These are phyloP conservation scores for Eupristina koningsbergeri DNA, from an alignment of 1,140 invertebrate species.

Conservation along the genomic window DNA sequence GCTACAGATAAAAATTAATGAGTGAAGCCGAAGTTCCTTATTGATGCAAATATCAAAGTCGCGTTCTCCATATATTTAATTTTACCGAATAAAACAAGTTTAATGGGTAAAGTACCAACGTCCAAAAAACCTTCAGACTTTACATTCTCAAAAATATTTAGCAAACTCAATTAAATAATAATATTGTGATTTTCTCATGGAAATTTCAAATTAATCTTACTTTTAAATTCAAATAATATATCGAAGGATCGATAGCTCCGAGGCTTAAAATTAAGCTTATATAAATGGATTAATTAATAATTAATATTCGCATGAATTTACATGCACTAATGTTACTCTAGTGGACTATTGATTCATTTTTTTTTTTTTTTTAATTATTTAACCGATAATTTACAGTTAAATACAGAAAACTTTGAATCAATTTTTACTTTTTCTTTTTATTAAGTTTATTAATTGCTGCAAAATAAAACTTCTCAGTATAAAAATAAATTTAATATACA, in stretches of 20 bases:
- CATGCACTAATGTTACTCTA: not conserved
- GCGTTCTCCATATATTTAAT: not conserved
- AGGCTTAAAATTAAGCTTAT: no score
- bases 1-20: not conserved
- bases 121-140: not conserved
- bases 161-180: not conserved
- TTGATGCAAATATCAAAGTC: not conserved
- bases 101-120: not conserved
- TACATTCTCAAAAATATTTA: not conserved
- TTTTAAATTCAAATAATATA: no score
- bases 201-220: not conserved
- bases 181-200: not conserved
- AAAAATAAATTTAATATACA: no score
- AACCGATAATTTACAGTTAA: not conserved
- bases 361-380: not conserved
- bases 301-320: not conserved
- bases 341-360: not conserved
- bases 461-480: no score
- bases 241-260: no score
- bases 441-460: not conserved
- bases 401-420: not conserved
- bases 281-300: no score
- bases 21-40: not conserved
- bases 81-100: not conserved
- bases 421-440: not conserved